These are phyloP conservation scores for Branchipolynoe longqiensis DNA, from an alignment of 2,888 invertebrate species.

Conservation along the genomic window DNA sequence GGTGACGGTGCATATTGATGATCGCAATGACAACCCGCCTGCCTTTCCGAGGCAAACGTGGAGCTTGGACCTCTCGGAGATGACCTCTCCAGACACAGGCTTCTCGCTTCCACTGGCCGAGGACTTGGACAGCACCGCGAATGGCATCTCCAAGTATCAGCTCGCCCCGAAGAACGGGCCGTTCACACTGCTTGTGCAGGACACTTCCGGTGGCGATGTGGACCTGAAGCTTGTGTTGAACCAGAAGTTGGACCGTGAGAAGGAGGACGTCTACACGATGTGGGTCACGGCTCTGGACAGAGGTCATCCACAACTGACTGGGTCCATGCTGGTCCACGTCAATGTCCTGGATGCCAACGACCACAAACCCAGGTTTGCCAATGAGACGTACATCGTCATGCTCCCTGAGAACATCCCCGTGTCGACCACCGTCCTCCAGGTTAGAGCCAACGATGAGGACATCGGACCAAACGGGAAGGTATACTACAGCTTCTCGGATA, in stretches of 20 bases:
- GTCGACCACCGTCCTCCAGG: slow-evolving; percentile 60
- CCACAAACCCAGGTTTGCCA: slow-evolving; percentile 71
- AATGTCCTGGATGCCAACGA: slow-evolving; percentile 70
- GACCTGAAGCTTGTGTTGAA: slow-evolving; percentile 63
- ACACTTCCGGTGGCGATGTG: slow-evolving; percentile 61
- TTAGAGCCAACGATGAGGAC: slow-evolving; percentile 64
- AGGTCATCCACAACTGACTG: slow-evolving; percentile 63
- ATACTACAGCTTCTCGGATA: slow-evolving; percentile 56
- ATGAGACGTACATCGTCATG: slow-evolving; percentile 57
- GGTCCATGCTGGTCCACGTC: slow-evolving; percentile 61
- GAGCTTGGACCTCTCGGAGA: slow-evolving; percentile 61
- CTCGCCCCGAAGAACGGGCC: slow-evolving; percentile 49
- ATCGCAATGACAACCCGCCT: slow-evolving; percentile 78
- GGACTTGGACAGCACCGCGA: slow-evolving; percentile 64
- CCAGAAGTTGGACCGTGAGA: slow-evolving; percentile 63
- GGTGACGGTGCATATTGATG: slow-evolving; percentile 74
- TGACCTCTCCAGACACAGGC: slow-evolving; percentile 57
- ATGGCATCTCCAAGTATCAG: slow-evolving; percentile 62
- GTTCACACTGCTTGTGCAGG: slow-evolving; percentile 62
- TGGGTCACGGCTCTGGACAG: slow-evolving; percentile 64
- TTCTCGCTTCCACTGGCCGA: slow-evolving; percentile 64
- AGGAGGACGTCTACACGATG: slow-evolving; percentile 59
- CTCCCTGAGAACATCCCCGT: slow-evolving; percentile 62
- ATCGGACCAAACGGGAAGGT: slow-evolving; percentile 60
- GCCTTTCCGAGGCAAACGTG: slow-evolving; percentile 67